Evolutionary conservation across 2,888 invertebrate genomes (phyloP).

Genomic region (Lasioglossum zephyrum): DNA sequence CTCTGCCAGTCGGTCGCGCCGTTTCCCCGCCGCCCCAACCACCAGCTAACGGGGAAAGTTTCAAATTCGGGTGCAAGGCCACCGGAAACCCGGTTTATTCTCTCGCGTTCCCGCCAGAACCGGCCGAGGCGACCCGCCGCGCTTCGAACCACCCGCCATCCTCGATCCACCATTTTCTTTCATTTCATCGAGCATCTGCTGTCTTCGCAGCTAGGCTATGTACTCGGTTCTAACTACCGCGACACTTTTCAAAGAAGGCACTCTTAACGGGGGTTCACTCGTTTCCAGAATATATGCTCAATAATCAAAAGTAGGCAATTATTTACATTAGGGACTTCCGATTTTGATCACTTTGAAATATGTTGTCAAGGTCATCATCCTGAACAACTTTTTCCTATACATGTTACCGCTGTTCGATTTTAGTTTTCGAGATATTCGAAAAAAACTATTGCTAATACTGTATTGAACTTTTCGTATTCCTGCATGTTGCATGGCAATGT

Average conservation of each 20-base stretch:
- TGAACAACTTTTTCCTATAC: too few relatives aligned
- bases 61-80: conserved; percentile 84
- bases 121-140: background rate
- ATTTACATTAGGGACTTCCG: too few relatives aligned
- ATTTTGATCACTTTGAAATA: too few relatives aligned
- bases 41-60: conserved; percentile 81
- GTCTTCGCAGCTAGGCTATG: background rate
- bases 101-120: conserved; percentile 37
- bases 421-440: too few relatives aligned
- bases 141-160: background rate
- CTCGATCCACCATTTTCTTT: background rate
- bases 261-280: background rate
- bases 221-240: background rate
- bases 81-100: conserved; percentile 74
- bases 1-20: conserved; percentile 41
- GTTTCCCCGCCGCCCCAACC: conserved; percentile 54
- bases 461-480: too few relatives aligned
- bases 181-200: background rate
- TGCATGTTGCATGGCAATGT: too few relatives aligned
- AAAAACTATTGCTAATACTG: too few relatives aligned
- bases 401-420: too few relatives aligned
- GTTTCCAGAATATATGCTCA: too few relatives aligned
- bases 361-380: too few relatives aligned
- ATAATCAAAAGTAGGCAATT: too few relatives aligned
- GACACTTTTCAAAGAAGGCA: background rate